These are phyloP conservation scores for Melanotaenia maccullochi DNA, from an alignment of 2,797 vertebrate genomes.

Conservation along the genomic window DNA sequence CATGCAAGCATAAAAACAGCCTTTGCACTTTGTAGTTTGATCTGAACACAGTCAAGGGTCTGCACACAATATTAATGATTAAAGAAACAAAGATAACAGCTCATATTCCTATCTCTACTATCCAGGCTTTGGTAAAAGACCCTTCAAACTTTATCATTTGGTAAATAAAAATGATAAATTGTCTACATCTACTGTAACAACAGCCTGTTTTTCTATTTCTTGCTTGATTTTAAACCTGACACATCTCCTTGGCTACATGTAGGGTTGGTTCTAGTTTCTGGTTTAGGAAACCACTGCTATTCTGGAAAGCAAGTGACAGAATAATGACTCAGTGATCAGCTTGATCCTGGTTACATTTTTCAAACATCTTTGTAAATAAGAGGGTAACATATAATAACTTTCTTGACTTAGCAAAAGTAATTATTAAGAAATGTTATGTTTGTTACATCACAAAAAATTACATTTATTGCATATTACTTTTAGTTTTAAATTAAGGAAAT, in stretches of 20 bases:
- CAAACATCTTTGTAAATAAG: background rate
- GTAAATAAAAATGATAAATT: slow-evolving; percentile 1
- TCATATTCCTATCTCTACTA: slow-evolving; percentile 1
- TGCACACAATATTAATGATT: slow-evolving; percentile 68
- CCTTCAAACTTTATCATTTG: background rate
- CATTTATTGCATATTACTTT: slow-evolving; percentile 1
- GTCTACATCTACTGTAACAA: background rate
- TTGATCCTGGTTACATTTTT: background rate
- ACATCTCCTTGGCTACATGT: background rate
- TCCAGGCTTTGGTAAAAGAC: background rate
- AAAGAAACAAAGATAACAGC: slow-evolving; percentile 50
- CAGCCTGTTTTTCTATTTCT: background rate
- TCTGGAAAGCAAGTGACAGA: background rate
- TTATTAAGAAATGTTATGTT: too few species aligned
- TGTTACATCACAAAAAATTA: background rate
- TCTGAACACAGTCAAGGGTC: slow-evolving; percentile 42
- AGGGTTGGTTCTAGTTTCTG: background rate
- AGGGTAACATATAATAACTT: background rate
- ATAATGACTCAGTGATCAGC: background rate
- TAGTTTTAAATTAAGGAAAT: background rate
- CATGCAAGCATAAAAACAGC: slow-evolving; percentile 34
- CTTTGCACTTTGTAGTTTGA: slow-evolving; percentile 74
- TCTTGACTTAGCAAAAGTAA: background rate
- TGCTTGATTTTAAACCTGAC: background rate
- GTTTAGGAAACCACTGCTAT: background rate